Evolutionary conservation across 2,797 vertebrate species (phyloP).

Genomic region (Dipus sagitta): DNA sequence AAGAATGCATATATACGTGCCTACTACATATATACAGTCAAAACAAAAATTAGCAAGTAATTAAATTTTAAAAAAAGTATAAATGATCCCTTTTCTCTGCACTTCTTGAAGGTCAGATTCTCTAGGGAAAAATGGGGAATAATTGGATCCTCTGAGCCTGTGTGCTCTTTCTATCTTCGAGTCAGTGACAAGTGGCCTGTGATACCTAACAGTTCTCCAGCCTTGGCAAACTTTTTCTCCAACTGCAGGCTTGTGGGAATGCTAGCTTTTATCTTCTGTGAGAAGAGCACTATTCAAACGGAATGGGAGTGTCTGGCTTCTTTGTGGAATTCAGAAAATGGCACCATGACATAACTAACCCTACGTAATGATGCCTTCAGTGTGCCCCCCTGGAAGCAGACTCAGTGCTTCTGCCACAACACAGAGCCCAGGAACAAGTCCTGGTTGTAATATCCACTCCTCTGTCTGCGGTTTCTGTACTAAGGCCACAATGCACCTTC

Average conservation of each 20-base stretch:
- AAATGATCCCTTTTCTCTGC: neutral
- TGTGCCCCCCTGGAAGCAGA: constrained; percentile 48
- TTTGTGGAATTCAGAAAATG: constrained; percentile 52
- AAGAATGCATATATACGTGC: too few species aligned
- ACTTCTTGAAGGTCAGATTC: constrained; percentile 1
- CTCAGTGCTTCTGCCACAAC: constrained; percentile 52
- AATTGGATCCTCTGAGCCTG: neutral
- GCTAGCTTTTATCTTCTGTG: constrained; percentile 19
- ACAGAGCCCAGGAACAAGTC: neutral
- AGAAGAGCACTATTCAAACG: constrained; percentile 45
- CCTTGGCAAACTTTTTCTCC: constrained; percentile 48
- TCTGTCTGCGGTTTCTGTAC: constrained; percentile 42
- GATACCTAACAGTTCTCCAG: constrained; percentile 38
- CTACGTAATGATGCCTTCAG: constrained; percentile 51
- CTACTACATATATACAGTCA: neutral
- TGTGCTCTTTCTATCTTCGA: constrained; percentile 44
- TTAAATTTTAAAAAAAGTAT: neutral
- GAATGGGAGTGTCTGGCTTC: constrained; percentile 55
- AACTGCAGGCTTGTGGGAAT: constrained; percentile 17
- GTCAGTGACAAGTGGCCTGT: constrained; percentile 1
- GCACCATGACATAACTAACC: constrained; percentile 54
- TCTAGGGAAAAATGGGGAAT: neutral
- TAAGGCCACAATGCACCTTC: constrained; percentile 7
- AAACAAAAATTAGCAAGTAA: neutral
- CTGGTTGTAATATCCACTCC: constrained; percentile 53